phyloP scores from a whole-genome alignment of 2,888 invertebrate species.

The Tethea ocularis region DNA sequence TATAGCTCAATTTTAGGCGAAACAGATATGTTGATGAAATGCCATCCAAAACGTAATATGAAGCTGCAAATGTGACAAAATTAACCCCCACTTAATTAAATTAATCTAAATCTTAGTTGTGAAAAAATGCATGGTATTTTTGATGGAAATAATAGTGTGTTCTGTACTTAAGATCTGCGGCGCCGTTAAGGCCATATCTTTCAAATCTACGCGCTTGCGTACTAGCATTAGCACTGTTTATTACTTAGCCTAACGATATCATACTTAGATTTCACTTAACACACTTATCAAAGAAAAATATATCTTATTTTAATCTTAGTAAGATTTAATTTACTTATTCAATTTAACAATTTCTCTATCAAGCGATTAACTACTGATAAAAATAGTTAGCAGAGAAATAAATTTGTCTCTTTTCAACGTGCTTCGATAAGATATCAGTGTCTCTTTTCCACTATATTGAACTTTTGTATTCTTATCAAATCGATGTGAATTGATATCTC shows the following conservation, averaged over 20 bases:
- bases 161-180: slow-evolving; percentile 39
- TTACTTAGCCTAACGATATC: slow-evolving; percentile 58
- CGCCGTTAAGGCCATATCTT: slow-evolving; percentile 53
- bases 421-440: not conserved
- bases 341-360: slow-evolving; percentile 28
- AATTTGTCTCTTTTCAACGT: slow-evolving; percentile 29
- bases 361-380: slow-evolving; percentile 33
- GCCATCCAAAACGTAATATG: too few relatives aligned
- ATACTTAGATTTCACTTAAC: slow-evolving; percentile 44
- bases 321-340: not conserved
- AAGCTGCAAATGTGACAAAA: too few relatives aligned
- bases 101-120: too few relatives aligned
- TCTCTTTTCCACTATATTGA: not conserved
- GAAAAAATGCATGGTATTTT: too few relatives aligned
- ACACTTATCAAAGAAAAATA: slow-evolving; percentile 17
- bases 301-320: slow-evolving; percentile 16
- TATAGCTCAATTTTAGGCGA: too few relatives aligned
- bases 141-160: slow-evolving; percentile 16
- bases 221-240: slow-evolving; percentile 56
- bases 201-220: slow-evolving; percentile 63
- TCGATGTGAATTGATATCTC: not conserved
- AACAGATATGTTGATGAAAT: too few relatives aligned
- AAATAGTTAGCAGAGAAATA: slow-evolving; percentile 29
- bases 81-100: too few relatives aligned
- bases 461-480: not conserved